Evolutionary conservation across 2,113 vertebrate species (phyloP), one percentile per base, ranked within the genome.

Genomic region (Cebus imitator): DNA sequence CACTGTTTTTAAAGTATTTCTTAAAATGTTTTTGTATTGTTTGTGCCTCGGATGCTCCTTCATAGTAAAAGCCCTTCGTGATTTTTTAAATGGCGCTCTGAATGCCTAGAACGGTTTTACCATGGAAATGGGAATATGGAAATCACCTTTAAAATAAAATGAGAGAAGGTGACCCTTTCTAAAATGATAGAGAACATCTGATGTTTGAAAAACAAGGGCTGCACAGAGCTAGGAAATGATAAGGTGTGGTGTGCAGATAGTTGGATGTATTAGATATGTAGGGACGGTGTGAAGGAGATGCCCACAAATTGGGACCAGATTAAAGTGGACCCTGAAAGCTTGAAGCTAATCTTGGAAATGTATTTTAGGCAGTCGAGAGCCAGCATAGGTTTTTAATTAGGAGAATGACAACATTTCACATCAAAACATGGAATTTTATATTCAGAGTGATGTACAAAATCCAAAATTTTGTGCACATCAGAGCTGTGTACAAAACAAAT

Each of bases 341-440:
- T 68, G 64, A 80, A 92, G 82, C 64, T 72, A 32, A 80, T 81
- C 94, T 92, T 90, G 84, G 32, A 61, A 94, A 94, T 57, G 14
- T 40, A 52, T 25, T 73, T 50, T 66, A 66, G 79, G n/a, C 58
- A 43, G 17, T 80, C 30, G 48, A 75, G 88, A 91, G 48, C 48
- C 78, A 96, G 18, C 40, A 37, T 57, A 87, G 45, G 20, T 92
- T 89, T 96, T 90, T 73, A 83, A 58, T 23, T 87, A 45, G 81
- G 55, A 88, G 45, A 93, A 64, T 81, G 25, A 61, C 0, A 73
- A 12, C 52, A 45, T 40, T 86, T 78, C 73, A 70, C 20, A 83
- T 73, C 12, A 18, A 43, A 25, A 40, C 27, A 64, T 6, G 5
- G 14, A 78, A 61, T 52, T 86, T 72, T 82, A 68, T 48, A 79